Evolutionary conservation across 2,113 vertebrate genomes (phyloP), one percentile per base, ranked within the genome.

Genomic region (Laterallus jamaicensis): DNA sequence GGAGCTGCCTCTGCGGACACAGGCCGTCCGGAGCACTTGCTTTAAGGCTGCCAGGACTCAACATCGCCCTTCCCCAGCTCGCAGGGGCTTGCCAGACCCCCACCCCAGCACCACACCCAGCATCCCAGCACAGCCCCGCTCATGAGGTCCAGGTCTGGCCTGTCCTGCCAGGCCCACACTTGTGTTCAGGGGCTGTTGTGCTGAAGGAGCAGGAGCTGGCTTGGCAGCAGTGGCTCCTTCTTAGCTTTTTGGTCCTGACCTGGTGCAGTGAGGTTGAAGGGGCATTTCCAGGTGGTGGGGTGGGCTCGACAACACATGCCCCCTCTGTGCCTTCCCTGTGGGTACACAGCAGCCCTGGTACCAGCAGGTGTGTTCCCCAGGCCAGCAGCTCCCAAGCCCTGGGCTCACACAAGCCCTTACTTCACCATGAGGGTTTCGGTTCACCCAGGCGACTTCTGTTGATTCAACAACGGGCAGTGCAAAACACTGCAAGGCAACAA

Each of bases 241-340:
- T 14, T 28, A 32, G 3, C 4, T 40, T 52, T 69, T 42, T 20
- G 35, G 35, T 76, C 31, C 31, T 39, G 31, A 15, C 7, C 19
- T 22, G 18, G 29, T 35, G 40, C 11, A 0, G 20, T 16, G 58
- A 50, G 59, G 49, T 35, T 35, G 40, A 39, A 60, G 52, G 12
- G 15, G 9, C 6, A 2, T 63, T 91, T 63, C 60, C 62, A 83
- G 62, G 35, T 62, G 55, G 4, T 62, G 56, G 44, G 13, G 16
- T 50, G 44, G 52, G n/a, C 58, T 55, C 5, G 3, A 47, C 44
- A 1, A 10, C n/a, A 6, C 6, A 60, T 2, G 3, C 8, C 54
- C 68, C 4, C 31, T 58, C 31, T 0, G 1, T 32, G 31, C 40
- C 32, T 12, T 0, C 11, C 0, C 4, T 18, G 49, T 0, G 2